These are phyloP conservation scores for Bothrops jararaca DNA, from an alignment of 2,113 vertebrate species.

Conservation along the genomic window DNA sequence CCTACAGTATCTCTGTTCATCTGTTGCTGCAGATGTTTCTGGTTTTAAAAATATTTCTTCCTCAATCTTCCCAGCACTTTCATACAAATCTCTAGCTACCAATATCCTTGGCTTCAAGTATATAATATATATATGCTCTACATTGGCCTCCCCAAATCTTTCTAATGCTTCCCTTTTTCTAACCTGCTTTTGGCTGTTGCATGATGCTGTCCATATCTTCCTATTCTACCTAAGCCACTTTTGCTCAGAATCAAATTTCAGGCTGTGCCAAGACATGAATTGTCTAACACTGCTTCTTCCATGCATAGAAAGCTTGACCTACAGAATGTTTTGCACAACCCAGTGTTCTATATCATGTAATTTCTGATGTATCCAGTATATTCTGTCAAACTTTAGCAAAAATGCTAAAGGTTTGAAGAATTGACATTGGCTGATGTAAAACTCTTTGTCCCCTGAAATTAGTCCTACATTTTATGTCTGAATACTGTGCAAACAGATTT, in stretches of 20 bases:
- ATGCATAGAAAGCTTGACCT: neutral
- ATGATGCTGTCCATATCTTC: neutral
- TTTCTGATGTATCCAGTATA: neutral
- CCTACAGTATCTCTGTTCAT: neutral
- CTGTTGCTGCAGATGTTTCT: neutral
- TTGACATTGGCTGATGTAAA: neutral
- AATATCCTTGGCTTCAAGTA: neutral
- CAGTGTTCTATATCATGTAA: neutral
- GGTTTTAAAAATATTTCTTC: neutral
- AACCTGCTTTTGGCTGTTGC: neutral
- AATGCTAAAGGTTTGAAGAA: neutral
- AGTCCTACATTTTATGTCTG: neutral
- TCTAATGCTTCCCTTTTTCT: neutral
- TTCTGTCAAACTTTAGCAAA: neutral
- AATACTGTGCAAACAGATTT: neutral
- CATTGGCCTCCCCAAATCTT: neutral
- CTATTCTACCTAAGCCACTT: neutral
- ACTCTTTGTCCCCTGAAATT: neutral
- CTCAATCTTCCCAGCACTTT: neutral
- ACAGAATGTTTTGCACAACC: neutral
- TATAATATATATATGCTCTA: neutral
- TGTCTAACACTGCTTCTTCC: neutral
- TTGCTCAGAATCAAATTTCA: neutral
- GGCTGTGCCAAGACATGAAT: neutral
- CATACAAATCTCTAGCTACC: neutral